A percentile compares a stretch with the other conserved stretches of the same genome.
These are phyloP conservation scores for Ophraella communa DNA, from an alignment of 2,888 invertebrate genomes.

Conservation along the genomic window DNA sequence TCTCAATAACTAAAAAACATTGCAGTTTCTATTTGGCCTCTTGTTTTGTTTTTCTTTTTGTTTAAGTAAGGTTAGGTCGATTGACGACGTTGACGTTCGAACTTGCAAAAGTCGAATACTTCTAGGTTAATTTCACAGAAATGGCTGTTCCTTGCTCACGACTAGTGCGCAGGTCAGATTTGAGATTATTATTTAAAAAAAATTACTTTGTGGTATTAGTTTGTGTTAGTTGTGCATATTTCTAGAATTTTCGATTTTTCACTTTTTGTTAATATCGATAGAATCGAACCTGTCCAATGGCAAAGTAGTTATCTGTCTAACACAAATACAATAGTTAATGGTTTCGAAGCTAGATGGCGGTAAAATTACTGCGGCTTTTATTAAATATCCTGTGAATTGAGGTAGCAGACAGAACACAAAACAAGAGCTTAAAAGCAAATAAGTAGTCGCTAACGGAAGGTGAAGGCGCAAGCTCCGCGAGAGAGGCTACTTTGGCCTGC, in stretches of 20 bases:
- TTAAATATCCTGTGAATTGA: conserved; percentile 17
- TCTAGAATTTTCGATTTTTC: no score
- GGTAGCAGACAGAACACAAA: conserved; percentile 31
- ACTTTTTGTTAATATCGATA: neutral
- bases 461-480: conserved; percentile 48
- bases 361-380: conserved; percentile 31
- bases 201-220: no score
- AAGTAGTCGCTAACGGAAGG: conserved; percentile 40
- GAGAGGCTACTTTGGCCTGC: conserved; percentile 28
- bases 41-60: conserved; percentile 26
- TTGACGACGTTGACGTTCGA: neutral
- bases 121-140: neutral
- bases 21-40: conserved; percentile 7
- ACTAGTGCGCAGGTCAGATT: no score
- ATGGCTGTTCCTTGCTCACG: neutral
- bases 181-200: no score
- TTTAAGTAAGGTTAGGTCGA: conserved; percentile 23
- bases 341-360: conserved; percentile 27
- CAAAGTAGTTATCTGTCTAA: neutral
- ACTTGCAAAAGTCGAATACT: neutral
- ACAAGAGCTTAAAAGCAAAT: conserved; percentile 15
- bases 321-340: neutral
- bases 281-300: neutral
- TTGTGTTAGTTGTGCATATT: no score
- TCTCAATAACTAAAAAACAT: conserved; percentile 5